phyloP scores from a whole-genome alignment of 1,140 invertebrate species.

The Drosophila seguyi region DNA sequence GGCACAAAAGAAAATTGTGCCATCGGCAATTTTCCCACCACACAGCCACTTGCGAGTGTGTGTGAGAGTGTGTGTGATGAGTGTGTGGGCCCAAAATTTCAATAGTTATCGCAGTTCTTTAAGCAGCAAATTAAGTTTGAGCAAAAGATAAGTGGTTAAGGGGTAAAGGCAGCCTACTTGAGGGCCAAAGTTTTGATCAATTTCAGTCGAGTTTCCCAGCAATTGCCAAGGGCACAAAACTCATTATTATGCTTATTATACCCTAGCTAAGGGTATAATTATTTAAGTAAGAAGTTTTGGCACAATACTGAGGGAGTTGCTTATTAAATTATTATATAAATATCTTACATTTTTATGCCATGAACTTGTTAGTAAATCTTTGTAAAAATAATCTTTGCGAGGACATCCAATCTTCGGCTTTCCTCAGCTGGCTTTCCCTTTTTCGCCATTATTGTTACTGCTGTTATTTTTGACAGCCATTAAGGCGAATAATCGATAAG shows the following conservation, averaged over 20 bases:
- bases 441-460: not conserved
- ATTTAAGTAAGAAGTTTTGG: not conserved
- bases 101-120: conserved; percentile 30
- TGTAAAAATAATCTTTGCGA: not conserved
- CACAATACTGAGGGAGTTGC: too few species aligned
- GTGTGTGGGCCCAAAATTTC: conserved; percentile 25
- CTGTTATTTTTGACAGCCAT: conserved; percentile 29
- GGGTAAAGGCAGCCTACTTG: not conserved
- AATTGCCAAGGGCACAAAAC: conserved; percentile 10
- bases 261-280: not conserved
- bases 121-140: conserved; percentile 35
- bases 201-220: not conserved
- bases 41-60: not conserved
- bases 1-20: conserved; percentile 71
- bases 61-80: conserved; percentile 2
- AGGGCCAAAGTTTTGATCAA: conserved; percentile 3
- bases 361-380: too few species aligned
- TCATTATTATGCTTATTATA: conserved; percentile 14
- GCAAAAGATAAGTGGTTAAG: conserved; percentile 10
- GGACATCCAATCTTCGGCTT: not conserved
- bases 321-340: too few species aligned
- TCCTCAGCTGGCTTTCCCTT: not conserved
- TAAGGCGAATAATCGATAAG: conserved; percentile 48
- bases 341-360: too few species aligned
- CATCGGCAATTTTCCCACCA: conserved; percentile 54